Conservation (phyloP, 2,797 vertebrate genomes). For the Cossypha heuglini region DNA sequence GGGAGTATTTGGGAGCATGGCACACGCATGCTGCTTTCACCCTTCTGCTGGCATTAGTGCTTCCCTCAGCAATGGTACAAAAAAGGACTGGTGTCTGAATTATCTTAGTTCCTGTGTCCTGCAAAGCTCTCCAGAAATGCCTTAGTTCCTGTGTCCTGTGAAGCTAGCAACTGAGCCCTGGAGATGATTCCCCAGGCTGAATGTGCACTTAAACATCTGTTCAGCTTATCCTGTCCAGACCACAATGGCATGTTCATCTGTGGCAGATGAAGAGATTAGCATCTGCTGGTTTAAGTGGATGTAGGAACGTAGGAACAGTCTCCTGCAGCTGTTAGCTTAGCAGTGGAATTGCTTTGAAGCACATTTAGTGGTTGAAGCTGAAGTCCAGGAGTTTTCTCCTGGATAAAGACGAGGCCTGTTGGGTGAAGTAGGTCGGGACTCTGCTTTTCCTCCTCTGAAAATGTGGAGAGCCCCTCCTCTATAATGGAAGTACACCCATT, state of each 20-base stretch:
- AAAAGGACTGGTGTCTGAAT: background rate
- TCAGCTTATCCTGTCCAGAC: constrained; percentile 45
- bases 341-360: constrained; percentile 54
- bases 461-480: background rate
- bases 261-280: constrained; percentile 52
- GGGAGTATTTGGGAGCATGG: background rate
- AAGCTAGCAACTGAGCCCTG: background rate
- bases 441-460: background rate
- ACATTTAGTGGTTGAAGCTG: constrained; percentile 12
- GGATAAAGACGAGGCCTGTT: background rate
- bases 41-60: background rate
- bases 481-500: background rate
- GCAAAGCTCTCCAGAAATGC: background rate
- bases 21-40: background rate
- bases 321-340: background rate
- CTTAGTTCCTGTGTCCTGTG: background rate
- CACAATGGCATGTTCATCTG: background rate
- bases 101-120: background rate
- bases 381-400: background rate
- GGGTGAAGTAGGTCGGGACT: background rate
- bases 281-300: constrained; percentile 35
- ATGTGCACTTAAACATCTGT: constrained; percentile 10
- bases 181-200: background rate
- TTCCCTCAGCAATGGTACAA: background rate
- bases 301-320: background rate